Evolutionary conservation across 2,888 invertebrate genomes (phyloP), one percentile per base, ranked within the genome.

Genomic region (Eumerus sabulonum): DNA sequence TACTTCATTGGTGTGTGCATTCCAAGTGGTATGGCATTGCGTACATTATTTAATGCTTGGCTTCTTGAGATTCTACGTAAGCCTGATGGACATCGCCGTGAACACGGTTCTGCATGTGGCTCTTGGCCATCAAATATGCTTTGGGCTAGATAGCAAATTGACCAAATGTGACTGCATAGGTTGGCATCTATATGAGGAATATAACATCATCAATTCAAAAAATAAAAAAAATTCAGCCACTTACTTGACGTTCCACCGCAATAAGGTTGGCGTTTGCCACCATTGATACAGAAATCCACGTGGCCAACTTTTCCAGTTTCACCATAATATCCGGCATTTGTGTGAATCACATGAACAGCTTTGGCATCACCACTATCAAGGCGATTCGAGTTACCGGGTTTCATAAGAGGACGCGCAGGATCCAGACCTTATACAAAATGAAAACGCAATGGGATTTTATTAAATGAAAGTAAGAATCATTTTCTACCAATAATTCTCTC

Each of bases 271-370:
- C 83, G 77, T 82, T 88, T 88, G n/a, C 94, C 95, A 0, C 95
- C 95, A 85, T 95, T 95, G 42, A 95, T 91, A 85, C 95, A 95
- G 88, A 95, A 93, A 89, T 95, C 95, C 0, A 94, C 93, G 85
- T 94, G 94, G 0, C 95, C 95, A 3, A 93, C 90, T 2, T 92
- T 90, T 4, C 94, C 93, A 1, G 91, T 91, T 86, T 95, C 94
- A 0, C 95, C 95, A 87, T 95, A 95, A 76, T 93, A 92, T 0
- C 94, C 94, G 0, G 95, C 94, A 86, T 94, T 95, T 0, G 95
- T 95, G 85, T 95, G 95, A 18, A 95, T 90, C 16, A 94, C 93
- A 86, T 94, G 93, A 1, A 95, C 95, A 0, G 94, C 93, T 68
- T 92, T 91, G 1, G 95, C 95, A 85, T 94, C 94, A 0, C 94